Percentiles rank a stretch among this genome's conserved stretches.
phyloP scores from a whole-genome alignment of 2,797 vertebrate species.

The Gambusia yucatana region DNA sequence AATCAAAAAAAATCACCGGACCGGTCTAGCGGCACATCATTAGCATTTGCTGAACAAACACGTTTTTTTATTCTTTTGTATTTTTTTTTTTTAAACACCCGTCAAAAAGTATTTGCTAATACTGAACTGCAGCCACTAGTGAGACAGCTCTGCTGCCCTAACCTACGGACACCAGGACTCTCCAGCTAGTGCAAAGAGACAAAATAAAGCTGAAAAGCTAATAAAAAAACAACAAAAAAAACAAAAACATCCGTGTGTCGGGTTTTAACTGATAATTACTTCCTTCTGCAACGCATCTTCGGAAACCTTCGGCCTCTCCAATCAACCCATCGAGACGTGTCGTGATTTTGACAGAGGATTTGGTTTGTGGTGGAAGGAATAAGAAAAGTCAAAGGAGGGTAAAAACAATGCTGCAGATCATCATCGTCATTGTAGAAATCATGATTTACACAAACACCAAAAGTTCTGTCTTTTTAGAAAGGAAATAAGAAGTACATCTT shows the following conservation, averaged over 20 bases:
- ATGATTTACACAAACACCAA: conserved; percentile 91
- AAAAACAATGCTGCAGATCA: conserved; percentile 71
- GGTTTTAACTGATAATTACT: conserved; percentile 27
- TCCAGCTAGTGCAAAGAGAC: conserved; percentile 63
- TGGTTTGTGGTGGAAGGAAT: conserved; percentile 64
- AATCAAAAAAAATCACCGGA: conserved; percentile 55
- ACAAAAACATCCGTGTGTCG: conserved; percentile 54
- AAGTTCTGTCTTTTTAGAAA: conserved; percentile 86
- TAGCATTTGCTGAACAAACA: conserved; percentile 64
- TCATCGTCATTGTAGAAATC: conserved; percentile 77
- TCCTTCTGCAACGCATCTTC: conserved; percentile 38
- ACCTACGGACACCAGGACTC: conserved; percentile 59
- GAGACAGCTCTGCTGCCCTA: conserved; percentile 66
- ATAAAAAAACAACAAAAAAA: not conserved
- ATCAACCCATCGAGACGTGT: conserved; percentile 24
- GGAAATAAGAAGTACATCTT: conserved; percentile 94
- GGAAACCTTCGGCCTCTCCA: conserved; percentile 49
- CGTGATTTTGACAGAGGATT: conserved; percentile 66
- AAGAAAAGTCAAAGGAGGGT: conserved; percentile 28
- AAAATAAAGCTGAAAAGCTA: conserved; percentile 70
- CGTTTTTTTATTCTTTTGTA: conserved; percentile 27
- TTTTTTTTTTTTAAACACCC: conserved; percentile 32
- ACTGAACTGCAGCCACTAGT: conserved; percentile 61
- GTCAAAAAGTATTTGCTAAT: conserved; percentile 56
- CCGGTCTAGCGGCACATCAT: conserved; percentile 60